Percentiles rank a stretch among this genome's conserved stretches.
These are phyloP conservation scores for Spodoptera frugiperda DNA, from an alignment of 1,140 invertebrate genomes.

Conservation along the genomic window DNA sequence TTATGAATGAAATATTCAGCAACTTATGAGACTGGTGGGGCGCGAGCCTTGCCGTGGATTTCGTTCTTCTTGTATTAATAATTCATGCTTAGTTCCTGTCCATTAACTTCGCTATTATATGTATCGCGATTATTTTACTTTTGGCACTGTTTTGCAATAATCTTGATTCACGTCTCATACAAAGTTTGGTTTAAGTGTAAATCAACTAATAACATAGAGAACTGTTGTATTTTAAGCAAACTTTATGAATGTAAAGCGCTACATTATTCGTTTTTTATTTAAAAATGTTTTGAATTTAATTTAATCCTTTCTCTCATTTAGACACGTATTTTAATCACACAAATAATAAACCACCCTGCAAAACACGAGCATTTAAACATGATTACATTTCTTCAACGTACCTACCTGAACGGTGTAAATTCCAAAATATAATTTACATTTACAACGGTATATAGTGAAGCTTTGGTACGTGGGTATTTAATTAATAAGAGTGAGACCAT, in stretches of 20 bases:
- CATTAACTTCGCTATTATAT: background rate
- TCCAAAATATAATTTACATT: constrained; percentile 18
- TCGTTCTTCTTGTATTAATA: constrained; percentile 1
- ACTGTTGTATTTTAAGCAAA: too few relatives aligned
- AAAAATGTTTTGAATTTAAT: background rate
- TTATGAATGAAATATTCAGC: constrained; percentile 27
- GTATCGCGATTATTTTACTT: background rate
- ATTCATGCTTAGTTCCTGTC: constrained; percentile 4
- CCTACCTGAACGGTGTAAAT: background rate
- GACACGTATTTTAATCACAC: background rate
- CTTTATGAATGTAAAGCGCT: too few relatives aligned
- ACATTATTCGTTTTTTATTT: background rate
- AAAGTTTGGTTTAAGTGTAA: too few relatives aligned
- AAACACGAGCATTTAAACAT: background rate
- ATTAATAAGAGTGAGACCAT: background rate
- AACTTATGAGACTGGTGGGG: constrained; percentile 3
- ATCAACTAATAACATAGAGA: too few relatives aligned
- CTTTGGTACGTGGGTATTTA: constrained; percentile 28
- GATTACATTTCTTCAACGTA: background rate
- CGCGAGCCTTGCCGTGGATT: background rate
- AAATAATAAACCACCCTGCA: background rate
- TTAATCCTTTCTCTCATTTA: background rate
- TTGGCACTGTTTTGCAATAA: background rate
- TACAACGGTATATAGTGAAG: constrained; percentile 7
- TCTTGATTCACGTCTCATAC: background rate